phyloP scores from a whole-genome alignment of 2,797 vertebrate species.

The Parauchenoglanis punctatus region DNA sequence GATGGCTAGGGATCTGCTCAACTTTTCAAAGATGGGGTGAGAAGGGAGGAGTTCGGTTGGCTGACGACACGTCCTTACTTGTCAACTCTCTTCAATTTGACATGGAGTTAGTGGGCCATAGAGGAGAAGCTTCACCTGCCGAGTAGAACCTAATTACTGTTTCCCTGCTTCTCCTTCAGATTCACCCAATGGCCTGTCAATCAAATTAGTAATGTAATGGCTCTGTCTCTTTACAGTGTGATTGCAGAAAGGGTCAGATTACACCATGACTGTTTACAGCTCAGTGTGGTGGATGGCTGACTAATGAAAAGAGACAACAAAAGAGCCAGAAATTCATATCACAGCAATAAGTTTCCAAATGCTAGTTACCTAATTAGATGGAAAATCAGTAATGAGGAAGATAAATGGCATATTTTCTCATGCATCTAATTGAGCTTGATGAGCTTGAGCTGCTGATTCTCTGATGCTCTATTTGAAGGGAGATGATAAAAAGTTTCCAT shows the following conservation, averaged over 20 bases:
- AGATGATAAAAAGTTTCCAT: conserved; percentile 35
- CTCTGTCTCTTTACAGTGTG: conserved; percentile 45
- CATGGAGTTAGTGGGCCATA: conserved; percentile 41
- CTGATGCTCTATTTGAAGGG: conserved; percentile 37
- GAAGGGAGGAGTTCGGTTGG: background rate
- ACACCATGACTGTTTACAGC: conserved; percentile 39
- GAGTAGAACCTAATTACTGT: conserved; percentile 57
- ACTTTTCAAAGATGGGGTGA: conserved; percentile 23
- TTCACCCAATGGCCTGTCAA: conserved; percentile 51
- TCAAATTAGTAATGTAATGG: conserved; percentile 58
- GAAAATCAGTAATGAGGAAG: conserved; percentile 40
- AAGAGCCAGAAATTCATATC: conserved; percentile 26
- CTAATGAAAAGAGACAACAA: conserved; percentile 37
- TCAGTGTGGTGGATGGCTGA: conserved; percentile 28
- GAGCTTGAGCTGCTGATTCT: conserved; percentile 37
- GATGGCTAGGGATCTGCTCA: background rate
- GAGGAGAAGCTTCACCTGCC: conserved; percentile 53
- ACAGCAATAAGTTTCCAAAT: conserved; percentile 14
- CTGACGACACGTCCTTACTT: conserved; percentile 39
- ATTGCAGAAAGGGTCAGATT: conserved; percentile 31
- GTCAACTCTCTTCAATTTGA: conserved; percentile 43
- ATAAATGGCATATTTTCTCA: conserved; percentile 28
- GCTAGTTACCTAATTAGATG: conserved; percentile 27
- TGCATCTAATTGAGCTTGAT: conserved; percentile 48
- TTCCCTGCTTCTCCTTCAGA: conserved; percentile 36